phyloP scores from a whole-genome alignment of 2,113 vertebrate genomes.

The Cyprinodon brontotheroides region DNA sequence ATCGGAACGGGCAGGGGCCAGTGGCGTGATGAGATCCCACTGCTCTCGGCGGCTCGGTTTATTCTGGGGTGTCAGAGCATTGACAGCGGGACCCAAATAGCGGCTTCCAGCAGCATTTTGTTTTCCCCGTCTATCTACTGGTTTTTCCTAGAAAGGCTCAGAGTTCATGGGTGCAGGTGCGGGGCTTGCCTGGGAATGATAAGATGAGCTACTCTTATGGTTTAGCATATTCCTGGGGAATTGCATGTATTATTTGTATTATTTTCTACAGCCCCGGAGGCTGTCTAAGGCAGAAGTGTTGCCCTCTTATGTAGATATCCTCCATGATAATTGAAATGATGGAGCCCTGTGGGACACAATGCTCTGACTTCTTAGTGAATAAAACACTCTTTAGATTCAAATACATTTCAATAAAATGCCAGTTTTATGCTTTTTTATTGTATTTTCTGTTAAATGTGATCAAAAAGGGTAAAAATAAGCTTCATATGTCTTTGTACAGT shows the following conservation, averaged over 20 bases:
- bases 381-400: slow-evolving; percentile 26
- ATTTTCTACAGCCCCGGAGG: slow-evolving; percentile 46
- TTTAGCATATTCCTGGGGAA: slow-evolving; percentile 72
- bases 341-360: slow-evolving; percentile 47
- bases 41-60: slow-evolving; percentile 1
- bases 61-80: slow-evolving; percentile 50
- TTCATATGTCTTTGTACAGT: background rate
- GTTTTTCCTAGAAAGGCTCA: slow-evolving; percentile 32
- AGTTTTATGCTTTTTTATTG: background rate
- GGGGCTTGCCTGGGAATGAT: too few species aligned
- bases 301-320: slow-evolving; percentile 48
- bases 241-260: slow-evolving; percentile 51
- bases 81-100: slow-evolving; percentile 66
- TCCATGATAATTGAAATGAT: slow-evolving; percentile 73
- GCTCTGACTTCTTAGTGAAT: slow-evolving; percentile 20
- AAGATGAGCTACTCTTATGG: slow-evolving; percentile 65
- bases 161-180: slow-evolving; percentile 44
- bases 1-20: slow-evolving; percentile 65
- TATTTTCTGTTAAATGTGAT: background rate
- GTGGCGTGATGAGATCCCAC: slow-evolving; percentile 22
- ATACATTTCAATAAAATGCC: background rate
- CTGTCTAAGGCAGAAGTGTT: slow-evolving; percentile 36
- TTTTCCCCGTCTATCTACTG: background rate
- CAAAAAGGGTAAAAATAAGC: background rate
- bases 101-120: slow-evolving; percentile 54